Evolutionary conservation across 2,888 invertebrate species (phyloP).

Genomic region (Hypolimnas misippus): DNA sequence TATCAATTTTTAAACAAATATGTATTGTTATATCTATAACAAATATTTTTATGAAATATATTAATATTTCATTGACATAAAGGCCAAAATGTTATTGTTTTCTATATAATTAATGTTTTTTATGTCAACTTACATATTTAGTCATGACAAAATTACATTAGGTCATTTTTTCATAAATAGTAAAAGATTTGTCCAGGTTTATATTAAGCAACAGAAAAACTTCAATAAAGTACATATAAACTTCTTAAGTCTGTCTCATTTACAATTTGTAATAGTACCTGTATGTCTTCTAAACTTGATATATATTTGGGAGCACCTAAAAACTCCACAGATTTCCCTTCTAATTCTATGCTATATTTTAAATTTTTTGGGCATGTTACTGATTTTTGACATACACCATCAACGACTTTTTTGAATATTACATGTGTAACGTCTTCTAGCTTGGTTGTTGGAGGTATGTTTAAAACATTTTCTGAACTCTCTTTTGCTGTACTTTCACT

Average conservation of each 20-base stretch:
- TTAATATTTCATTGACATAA: conserved; percentile 28
- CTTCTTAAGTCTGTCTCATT: conserved; percentile 73
- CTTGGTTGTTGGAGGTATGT: conserved; percentile 41
- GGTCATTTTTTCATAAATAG: conserved; percentile 18
- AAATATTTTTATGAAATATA: conserved; percentile 34
- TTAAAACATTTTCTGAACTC: conserved; percentile 40
- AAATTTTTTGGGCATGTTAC: conserved; percentile 76
- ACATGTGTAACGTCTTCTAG: conserved; percentile 61
- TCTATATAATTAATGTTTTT: conserved; percentile 20
- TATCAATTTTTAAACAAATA: conserved; percentile 27
- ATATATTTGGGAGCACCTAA: conserved; percentile 79
- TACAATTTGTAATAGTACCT: conserved; percentile 79
- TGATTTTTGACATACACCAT: conserved; percentile 65
- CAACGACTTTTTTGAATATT: conserved; percentile 67
- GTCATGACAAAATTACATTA: conserved; percentile 30
- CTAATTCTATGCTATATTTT: conserved; percentile 71
- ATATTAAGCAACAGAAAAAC: conserved; percentile 9
- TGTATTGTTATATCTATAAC: conserved; percentile 28
- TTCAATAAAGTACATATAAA: conserved; percentile 70
- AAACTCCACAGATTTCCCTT: conserved; percentile 72
- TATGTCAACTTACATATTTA: conserved; percentile 24
- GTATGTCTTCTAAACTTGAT: conserved; percentile 73
- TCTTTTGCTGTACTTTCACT: conserved; percentile 24
- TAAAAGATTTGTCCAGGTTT: conserved; percentile 14
- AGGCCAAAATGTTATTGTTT: conserved; percentile 16